Percentiles rank a stretch among this genome's conserved stretches.
phyloP scores from a whole-genome alignment of 1,140 invertebrate genomes.

The Lasioglossum albipes region DNA sequence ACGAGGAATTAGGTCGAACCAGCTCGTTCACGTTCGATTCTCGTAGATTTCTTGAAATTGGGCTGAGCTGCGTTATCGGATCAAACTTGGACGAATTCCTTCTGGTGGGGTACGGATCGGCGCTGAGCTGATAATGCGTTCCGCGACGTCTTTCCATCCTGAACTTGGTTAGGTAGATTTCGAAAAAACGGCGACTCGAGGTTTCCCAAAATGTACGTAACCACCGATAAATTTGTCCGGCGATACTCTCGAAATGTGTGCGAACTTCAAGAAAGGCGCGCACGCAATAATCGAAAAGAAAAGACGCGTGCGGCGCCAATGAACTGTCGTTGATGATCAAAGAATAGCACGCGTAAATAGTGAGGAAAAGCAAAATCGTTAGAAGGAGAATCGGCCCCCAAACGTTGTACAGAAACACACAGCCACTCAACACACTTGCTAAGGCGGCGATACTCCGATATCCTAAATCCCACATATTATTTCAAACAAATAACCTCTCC shows the following conservation, averaged over 20 bases:
- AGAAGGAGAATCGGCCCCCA: constrained; percentile 71
- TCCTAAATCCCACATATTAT: constrained; percentile 78
- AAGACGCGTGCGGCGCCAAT: constrained; percentile 67
- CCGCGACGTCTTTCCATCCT: constrained; percentile 62
- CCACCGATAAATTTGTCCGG: constrained; percentile 24
- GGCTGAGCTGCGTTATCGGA: constrained; percentile 56
- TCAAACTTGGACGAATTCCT: constrained; percentile 45
- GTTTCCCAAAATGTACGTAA: constrained; percentile 19
- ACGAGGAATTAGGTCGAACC: background rate
- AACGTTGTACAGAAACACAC: constrained; percentile 71
- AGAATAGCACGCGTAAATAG: constrained; percentile 73
- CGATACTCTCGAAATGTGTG: constrained; percentile 16
- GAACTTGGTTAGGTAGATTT: constrained; percentile 22
- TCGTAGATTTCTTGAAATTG: constrained; percentile 45
- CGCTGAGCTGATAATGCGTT: constrained; percentile 67
- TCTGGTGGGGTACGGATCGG: constrained; percentile 47
- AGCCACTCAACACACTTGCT: constrained; percentile 71
- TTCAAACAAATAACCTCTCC: constrained; percentile 76
- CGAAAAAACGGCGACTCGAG: constrained; percentile 40
- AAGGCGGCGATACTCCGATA: constrained; percentile 69
- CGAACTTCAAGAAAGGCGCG: constrained; percentile 50
- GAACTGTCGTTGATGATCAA: constrained; percentile 73
- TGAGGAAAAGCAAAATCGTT: constrained; percentile 66
- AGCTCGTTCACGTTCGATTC: background rate
- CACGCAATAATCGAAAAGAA: constrained; percentile 59